These are phyloP conservation scores for Cladopsammia gracilis DNA, from an alignment of 64 coral and sea anemone species.

Conservation along the genomic window DNA sequence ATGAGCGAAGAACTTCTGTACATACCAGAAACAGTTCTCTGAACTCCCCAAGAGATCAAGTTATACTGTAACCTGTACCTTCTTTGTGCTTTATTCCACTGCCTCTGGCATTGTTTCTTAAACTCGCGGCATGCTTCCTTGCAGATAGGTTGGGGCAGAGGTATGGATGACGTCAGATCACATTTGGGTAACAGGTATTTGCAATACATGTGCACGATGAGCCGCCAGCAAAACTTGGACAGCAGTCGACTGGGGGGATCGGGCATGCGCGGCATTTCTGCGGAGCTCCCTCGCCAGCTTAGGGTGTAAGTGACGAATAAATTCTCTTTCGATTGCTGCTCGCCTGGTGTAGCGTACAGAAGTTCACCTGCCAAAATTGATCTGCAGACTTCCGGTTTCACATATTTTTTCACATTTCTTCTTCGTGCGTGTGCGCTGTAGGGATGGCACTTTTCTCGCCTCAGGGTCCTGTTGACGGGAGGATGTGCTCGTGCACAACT, in stretches of 20 bases:
- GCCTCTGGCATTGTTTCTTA: constrained; percentile 52
- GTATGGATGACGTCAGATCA: constrained; percentile 60
- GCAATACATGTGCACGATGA: constrained; percentile 86
- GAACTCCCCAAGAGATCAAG: not conserved
- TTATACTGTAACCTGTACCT: not conserved
- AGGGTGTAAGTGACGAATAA: constrained; percentile 1
- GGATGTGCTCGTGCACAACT: not conserved
- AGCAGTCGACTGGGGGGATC: constrained; percentile 2
- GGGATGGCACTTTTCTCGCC: not conserved
- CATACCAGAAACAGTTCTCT: constrained; percentile 10
- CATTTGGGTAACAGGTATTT: constrained; percentile 72
- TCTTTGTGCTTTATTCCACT: constrained; percentile 49
- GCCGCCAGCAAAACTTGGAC: constrained; percentile 34
- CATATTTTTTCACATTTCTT: not conserved
- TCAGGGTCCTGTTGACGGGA: not conserved
- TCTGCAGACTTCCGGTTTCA: not conserved
- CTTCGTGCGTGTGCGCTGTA: not conserved
- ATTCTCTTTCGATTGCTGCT: constrained; percentile 27
- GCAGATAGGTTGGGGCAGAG: constrained; percentile 80
- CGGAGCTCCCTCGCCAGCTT: not conserved
- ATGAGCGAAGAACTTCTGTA: constrained; percentile 57
- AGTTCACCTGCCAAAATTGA: constrained; percentile 12
- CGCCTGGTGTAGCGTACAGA: not conserved
- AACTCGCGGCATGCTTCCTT: constrained; percentile 78
- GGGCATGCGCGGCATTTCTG: not conserved